These are phyloP conservation scores for Enhydra lutris DNA, from an alignment of 2,113 vertebrate genomes.

Conservation along the genomic window DNA sequence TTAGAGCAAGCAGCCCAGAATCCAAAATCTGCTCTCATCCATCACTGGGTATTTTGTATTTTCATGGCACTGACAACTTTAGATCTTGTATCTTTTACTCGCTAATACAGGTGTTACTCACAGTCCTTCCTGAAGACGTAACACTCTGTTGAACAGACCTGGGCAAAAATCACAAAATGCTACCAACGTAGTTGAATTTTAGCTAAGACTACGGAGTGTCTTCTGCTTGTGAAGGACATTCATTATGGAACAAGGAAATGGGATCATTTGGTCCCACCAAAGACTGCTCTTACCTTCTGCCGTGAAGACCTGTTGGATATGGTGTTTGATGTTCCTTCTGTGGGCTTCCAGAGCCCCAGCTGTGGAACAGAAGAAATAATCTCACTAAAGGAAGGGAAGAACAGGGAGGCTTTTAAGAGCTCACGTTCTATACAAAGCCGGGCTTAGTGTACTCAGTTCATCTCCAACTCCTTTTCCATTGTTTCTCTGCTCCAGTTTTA, in stretches of 20 bases:
- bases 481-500: not conserved
- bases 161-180: not conserved
- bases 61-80: not conserved
- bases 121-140: not conserved
- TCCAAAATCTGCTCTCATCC: not conserved
- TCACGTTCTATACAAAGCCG: not conserved
- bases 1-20: not conserved
- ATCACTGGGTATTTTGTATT: not conserved
- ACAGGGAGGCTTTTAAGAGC: not conserved
- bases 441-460: not conserved
- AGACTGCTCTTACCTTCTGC: not conserved
- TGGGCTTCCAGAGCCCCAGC: not conserved
- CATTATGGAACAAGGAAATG: not conserved
- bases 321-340: too few species aligned
- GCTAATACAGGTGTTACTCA: not conserved
- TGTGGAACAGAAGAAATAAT: not conserved
- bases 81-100: not conserved
- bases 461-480: not conserved
- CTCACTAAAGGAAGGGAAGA: not conserved
- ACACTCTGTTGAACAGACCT: not conserved
- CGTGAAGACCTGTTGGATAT: not conserved
- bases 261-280: not conserved
- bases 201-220: not conserved
- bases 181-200: not conserved
- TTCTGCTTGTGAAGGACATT: not conserved